Conservation (phyloP, 2,113 vertebrate genomes). For the Saccopteryx bilineata region DNA sequence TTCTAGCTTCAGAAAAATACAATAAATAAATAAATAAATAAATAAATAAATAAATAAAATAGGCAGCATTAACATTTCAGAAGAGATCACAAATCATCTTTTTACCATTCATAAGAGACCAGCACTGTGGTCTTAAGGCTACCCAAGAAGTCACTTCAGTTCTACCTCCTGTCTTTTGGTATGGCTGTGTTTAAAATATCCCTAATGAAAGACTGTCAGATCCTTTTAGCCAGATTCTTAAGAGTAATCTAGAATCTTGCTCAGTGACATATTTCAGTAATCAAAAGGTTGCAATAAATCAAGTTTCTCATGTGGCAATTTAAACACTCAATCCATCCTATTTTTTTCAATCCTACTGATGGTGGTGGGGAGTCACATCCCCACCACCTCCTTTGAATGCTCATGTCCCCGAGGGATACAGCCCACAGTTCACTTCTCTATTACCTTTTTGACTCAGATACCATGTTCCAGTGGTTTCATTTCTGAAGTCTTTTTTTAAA, state of each 20-base stretch:
- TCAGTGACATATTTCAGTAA: neutral
- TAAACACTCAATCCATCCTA: neutral
- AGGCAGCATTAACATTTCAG: neutral
- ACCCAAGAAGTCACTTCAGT: neutral
- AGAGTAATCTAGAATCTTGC: constrained; percentile 38
- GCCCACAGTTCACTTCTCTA: neutral
- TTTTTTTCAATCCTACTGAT: neutral
- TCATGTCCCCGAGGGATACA: neutral
- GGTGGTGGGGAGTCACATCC: neutral
- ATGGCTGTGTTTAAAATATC: neutral
- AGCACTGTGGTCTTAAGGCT: neutral
- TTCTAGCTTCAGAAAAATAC: no score
- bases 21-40: no score
- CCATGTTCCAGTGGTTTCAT: neutral
- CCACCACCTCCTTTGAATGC: neutral
- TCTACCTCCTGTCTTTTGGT: neutral
- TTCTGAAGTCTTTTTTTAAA: neutral
- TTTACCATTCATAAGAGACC: neutral
- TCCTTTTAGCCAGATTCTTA: constrained; percentile 25
- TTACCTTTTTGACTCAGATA: neutral
- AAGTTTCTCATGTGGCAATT: neutral
- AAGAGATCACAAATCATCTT: neutral
- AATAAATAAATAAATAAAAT: no score
- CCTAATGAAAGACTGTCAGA: neutral
- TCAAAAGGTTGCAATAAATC: neutral